phyloP scores from a whole-genome alignment of 1,140 invertebrate genomes.

The Gyrodactylus bullatarudis region DNA sequence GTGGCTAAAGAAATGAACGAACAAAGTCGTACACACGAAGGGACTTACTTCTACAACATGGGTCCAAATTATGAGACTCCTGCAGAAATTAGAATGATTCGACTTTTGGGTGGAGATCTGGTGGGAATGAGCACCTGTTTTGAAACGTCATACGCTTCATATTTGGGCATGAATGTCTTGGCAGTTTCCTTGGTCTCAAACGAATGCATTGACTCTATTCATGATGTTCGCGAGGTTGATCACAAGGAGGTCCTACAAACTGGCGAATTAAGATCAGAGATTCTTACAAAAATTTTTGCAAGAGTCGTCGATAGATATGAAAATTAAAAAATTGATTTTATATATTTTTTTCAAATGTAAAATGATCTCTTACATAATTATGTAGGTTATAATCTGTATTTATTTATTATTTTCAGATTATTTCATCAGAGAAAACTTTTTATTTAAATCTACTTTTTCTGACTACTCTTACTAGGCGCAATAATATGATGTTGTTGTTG shows the following conservation, averaged over 20 bases:
- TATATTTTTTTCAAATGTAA: no score
- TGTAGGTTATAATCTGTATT: no score
- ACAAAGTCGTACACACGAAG: neutral
- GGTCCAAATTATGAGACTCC: slow-evolving; percentile 2
- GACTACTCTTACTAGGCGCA: no score
- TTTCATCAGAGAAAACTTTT: no score
- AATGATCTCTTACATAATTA: no score
- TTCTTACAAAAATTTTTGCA: neutral
- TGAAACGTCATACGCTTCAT: neutral
- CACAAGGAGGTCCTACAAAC: neutral
- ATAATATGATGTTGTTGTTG: no score
- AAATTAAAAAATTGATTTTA: no score
- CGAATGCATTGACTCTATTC: neutral
- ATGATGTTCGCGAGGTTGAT: neutral
- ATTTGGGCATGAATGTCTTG: neutral
- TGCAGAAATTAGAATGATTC: neutral
- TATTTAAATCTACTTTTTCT: no score
- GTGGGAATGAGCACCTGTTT: neutral
- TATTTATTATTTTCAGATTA: no score
- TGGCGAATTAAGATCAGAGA: neutral
- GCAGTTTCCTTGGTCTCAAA: neutral
- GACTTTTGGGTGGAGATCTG: neutral
- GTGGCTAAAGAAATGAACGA: neutral
- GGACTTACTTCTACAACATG: neutral
- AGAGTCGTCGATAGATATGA: no score